phyloP scores from a whole-genome alignment of 2,113 vertebrate species.

The Agapornis roseicollis region DNA sequence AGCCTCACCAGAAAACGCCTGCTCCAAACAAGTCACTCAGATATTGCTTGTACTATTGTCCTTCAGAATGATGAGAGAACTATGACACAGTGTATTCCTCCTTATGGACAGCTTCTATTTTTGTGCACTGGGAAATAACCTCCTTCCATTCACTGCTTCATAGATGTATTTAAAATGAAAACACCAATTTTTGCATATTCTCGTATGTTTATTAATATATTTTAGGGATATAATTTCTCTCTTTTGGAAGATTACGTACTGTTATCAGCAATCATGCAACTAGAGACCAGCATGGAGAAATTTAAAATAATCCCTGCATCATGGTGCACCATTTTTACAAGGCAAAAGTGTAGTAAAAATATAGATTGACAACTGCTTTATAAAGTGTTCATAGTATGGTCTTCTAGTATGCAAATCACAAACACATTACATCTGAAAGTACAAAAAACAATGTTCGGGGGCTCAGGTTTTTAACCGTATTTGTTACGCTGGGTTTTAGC shows the following conservation, averaged over 20 bases:
- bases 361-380: neutral
- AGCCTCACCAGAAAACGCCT: neutral
- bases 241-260: neutral
- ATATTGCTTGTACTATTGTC: neutral
- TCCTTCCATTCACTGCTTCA: neutral
- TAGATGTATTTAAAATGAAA: neutral
- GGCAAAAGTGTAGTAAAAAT: neutral
- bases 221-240: neutral
- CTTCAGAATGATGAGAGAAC: neutral
- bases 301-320: neutral
- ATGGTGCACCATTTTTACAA: neutral
- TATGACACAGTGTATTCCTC: neutral
- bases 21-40: neutral
- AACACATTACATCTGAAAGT: neutral
- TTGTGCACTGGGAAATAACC: neutral
- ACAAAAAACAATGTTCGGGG: neutral
- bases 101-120: neutral
- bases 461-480: neutral
- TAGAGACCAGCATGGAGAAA: neutral
- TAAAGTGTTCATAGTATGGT: neutral
- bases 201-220: neutral
- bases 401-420: neutral
- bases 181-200: neutral
- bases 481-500: neutral
- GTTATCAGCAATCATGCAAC: neutral